phyloP scores from a whole-genome alignment of 2,888 invertebrate species.

The Ormyrus pomaceus region DNA sequence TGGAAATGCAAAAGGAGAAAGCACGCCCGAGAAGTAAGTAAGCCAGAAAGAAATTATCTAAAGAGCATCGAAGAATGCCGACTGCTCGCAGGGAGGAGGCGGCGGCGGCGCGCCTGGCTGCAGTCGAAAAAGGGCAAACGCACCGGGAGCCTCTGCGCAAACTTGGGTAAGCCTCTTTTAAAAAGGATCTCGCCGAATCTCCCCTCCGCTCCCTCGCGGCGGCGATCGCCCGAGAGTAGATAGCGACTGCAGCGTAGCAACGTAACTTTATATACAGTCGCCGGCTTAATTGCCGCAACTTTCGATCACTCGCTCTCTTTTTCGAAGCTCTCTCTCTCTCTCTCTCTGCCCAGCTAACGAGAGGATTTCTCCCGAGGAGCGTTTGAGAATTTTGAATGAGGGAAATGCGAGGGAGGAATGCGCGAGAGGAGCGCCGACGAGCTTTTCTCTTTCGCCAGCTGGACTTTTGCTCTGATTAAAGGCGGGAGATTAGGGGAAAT shows the following conservation, averaged over 20 bases:
- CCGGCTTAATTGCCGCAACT: slow-evolving; percentile 29
- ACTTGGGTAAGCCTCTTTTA: slow-evolving; percentile 30
- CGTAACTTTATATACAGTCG: background rate
- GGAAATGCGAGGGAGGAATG: background rate
- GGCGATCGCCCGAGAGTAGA: background rate
- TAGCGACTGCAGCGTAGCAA: background rate
- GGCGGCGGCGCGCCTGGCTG: too few relatives aligned
- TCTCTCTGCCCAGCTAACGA: too few relatives aligned
- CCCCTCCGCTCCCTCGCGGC: background rate
- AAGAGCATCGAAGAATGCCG: slow-evolving; percentile 29
- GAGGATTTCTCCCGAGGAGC: background rate
- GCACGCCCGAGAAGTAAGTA: slow-evolving; percentile 11
- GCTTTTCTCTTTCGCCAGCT: slow-evolving; percentile 2
- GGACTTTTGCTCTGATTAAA: slow-evolving; percentile 6
- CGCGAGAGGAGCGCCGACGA: slow-evolving; percentile 12
- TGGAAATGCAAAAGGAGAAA: background rate
- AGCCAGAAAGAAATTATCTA: slow-evolving; percentile 39
- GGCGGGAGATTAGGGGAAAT: slow-evolving; percentile 18
- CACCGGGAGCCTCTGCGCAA: background rate
- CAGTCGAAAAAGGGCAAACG: too few relatives aligned
- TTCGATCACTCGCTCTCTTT: slow-evolving; percentile 20
- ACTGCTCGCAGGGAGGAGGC: slow-evolving; percentile 1
- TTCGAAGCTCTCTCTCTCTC: background rate
- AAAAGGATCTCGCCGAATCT: slow-evolving; percentile 3
- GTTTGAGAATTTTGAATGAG: background rate